Base-by-base conservation (phyloP, 2,888 invertebrate genomes). In the Cataglyphis livida region DNA sequence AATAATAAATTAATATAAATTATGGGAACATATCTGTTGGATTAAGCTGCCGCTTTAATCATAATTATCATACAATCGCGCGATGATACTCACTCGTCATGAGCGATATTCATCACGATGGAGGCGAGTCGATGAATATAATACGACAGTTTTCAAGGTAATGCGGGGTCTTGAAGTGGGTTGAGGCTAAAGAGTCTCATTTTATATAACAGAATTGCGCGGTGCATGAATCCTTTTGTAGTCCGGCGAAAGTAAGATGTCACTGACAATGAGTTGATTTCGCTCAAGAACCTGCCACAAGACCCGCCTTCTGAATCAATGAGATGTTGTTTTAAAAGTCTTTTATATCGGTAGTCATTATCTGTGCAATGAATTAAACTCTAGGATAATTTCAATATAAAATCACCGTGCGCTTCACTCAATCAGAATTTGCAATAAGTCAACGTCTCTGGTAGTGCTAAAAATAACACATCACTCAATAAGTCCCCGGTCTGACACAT, bases 91-190 rank as follows among this genome's bases (percentile, higher is more conserved):
- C 25, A 59, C 35, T 71, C 59, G 28, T 61, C 78, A 66, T 44
- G 78, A 68, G 21, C 68, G 76, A 59, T 59, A 70, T 68, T 70
- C 44, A 66, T 70, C 57, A 44, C 71, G 71, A 79, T 12, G 70
- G 59, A 44, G 78, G 44, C 35, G 35, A 84, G 82, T 83, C 65
- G 62, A 35, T 57, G 74, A 87, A 75, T 84, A 82, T 84, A 85
- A 85, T 51, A 51, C 84, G 82, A 81, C 87, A 71, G 85, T 85
- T 83, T 71, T 87, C 90, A 91, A 92, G 91, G 91, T 85, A 75
- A 75, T 84, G 85, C 86, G 86, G 84, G 86, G 86, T 87, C 89
- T 90, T 88, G 86, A 92, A 93, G 92, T 92, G 88, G 92, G 92
- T 93, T 92, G 93, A 93, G 93, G 93, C 88, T 91, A 88, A 73